Base-by-base conservation (phyloP, 2,113 vertebrate genomes). In the Pelodiscus sinensis region DNA sequence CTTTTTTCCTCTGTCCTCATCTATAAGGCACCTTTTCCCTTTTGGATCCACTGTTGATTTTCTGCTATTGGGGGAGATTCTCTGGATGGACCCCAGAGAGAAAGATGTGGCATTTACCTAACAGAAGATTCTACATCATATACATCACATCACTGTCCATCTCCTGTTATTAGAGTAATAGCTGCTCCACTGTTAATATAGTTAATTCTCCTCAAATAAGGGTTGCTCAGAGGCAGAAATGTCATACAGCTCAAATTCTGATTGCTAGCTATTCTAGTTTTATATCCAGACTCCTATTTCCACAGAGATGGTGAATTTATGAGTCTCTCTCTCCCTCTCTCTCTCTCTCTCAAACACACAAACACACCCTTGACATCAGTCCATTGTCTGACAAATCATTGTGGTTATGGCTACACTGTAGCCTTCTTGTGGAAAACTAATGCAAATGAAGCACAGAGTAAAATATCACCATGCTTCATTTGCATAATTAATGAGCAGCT, bases 221-320 rank as follows among this genome's bases (percentile, higher is more conserved):
- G 22, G 71, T 22, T 38, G 35, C 35, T 22, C 35, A 75, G 35
- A 75, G 35, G 71, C 19, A 75, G 71, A 75, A 75, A 13, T 75
- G 35, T 6, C 3, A 1, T 0, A 0, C 1, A 11, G 35, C 81
- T 78, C 31, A 88, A 56, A 44, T 1, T 29, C 31, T 68, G 29
- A 22, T 13, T 2, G 25, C 2, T 12, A 60, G 11, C 25, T 85
- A 58, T 82, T 82, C 44, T 81, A 78, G 50, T 82, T 50, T 87
- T 5, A 2, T 10, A 29, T 79, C 29, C 15, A 38, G 9, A 38
- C 5, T 94, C 21, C 73, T 88, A 15, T 35, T 77, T 29, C 18
- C 29, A 84, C 31, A 79, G 24, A 73, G 52, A 13, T 0, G 0
- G 3, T 31, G n/a, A 81, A 16, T 31, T 0, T 0, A 2, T 31